phyloP scores from a whole-genome alignment of 2,888 invertebrate species.

The Pantelozetes paolii region DNA sequence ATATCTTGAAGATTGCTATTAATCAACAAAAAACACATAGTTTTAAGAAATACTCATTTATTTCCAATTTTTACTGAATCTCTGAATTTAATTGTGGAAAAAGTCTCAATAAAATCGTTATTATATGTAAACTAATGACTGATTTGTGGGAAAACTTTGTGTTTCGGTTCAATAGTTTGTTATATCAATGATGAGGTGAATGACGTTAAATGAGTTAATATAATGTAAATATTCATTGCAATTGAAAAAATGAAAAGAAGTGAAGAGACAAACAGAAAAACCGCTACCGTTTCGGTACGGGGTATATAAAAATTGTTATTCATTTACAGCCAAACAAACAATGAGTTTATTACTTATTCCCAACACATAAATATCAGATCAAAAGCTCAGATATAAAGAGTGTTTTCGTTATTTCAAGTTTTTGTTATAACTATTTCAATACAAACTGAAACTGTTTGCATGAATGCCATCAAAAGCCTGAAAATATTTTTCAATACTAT shows the following conservation, averaged over 20 bases:
- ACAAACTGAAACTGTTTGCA: too few relatives aligned
- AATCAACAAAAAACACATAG: not conserved
- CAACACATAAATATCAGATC: too few relatives aligned
- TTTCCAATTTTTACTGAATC: too few relatives aligned
- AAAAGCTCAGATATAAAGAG: too few relatives aligned
- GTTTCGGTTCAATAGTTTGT: slow-evolving; percentile 10
- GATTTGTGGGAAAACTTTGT: not conserved
- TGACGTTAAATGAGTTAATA: slow-evolving; percentile 13
- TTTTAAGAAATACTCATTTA: too few relatives aligned
- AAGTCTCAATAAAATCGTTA: not conserved
- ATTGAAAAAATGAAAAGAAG: not conserved
- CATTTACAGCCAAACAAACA: not conserved
- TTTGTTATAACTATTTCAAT: too few relatives aligned
- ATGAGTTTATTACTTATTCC: not conserved
- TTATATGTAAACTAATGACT: not conserved
- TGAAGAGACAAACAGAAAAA: not conserved
- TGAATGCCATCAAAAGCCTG: too few relatives aligned
- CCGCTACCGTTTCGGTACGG: not conserved
- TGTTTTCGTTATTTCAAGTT: too few relatives aligned
- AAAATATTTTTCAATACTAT: too few relatives aligned
- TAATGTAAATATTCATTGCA: slow-evolving; percentile 8
- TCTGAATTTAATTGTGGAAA: too few relatives aligned
- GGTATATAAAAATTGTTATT: not conserved
- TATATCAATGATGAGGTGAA: not conserved
- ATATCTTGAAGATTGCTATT: not conserved